These are phyloP conservation scores for Labrus mixtus DNA, from an alignment of 2,113 vertebrate genomes.

Conservation along the genomic window DNA sequence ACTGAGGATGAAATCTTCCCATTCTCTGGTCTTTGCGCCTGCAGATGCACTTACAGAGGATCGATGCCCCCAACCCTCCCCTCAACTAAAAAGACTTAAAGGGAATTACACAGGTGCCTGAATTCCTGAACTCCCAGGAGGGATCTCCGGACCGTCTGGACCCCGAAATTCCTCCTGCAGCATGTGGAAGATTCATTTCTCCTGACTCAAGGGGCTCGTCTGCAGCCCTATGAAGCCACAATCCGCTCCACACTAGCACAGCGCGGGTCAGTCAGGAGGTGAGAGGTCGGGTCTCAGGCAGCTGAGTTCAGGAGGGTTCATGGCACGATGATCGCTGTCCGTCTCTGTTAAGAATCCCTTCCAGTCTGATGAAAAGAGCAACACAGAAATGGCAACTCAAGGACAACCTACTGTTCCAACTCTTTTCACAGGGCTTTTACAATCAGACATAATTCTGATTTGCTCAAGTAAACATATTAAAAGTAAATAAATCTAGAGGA, in stretches of 20 bases:
- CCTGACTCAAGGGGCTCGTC: conserved; percentile 41
- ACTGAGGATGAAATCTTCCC: background rate
- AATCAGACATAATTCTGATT: too few relatives aligned
- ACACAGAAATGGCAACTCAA: background rate
- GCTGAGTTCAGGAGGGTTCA: conserved; percentile 32
- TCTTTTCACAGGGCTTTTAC: too few relatives aligned
- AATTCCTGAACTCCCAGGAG: conserved; percentile 55
- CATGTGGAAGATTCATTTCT: conserved; percentile 69
- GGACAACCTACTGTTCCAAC: too few relatives aligned
- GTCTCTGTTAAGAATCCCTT: conserved; percentile 36
- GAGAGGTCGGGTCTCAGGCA: conserved; percentile 48
- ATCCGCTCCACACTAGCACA: conserved; percentile 21
- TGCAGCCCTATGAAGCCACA: conserved; percentile 25
- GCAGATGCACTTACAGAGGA: conserved; percentile 19
- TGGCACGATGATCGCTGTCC: background rate
- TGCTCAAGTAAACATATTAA: too few relatives aligned
- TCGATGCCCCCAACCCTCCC: background rate
- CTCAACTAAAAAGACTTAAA: conserved; percentile 21
- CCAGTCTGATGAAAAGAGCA: background rate
- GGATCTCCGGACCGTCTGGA: conserved; percentile 50
- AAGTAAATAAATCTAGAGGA: too few relatives aligned
- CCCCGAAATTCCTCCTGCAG: conserved; percentile 56
- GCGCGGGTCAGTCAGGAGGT: conserved; percentile 11
- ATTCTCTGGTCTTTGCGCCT: background rate
- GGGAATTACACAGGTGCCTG: conserved; percentile 66